Base-by-base conservation (phyloP, 2,113 vertebrate genomes). In the Notarius quadriscutis region DNA sequence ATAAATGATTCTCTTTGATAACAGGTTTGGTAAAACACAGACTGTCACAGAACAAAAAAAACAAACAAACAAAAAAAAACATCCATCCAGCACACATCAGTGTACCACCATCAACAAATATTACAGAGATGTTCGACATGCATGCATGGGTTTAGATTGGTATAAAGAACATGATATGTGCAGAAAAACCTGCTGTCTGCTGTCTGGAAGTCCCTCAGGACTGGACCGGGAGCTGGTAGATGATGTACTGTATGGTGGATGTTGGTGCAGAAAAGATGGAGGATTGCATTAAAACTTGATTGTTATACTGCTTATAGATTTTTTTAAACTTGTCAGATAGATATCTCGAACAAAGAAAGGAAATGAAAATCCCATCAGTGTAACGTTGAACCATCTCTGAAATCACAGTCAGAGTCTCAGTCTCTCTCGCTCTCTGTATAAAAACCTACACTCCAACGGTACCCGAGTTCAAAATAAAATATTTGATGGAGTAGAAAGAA, bases 1-100 rank as follows among this genome's bases (percentile, higher is more conserved):
- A 72, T 41, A 74, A 82, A 74, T 27, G 55, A 71, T 74, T 50
- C 30, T 50, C 65, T 82, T 82, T 82, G 67, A 87, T 82, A 82
- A n/a, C 67, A 63, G 55, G 79, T 60, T 74, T 30, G 41, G 67
- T 74, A n/a, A 60, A 53, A 50, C 18, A 65, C 51, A 72, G 63
- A 81, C 65, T 67, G 48, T 60, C 78, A 72, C 12, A 34, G 22
- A 60, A 27, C 17, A 81, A 41, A 41, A 41, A 41, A 41, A 41
- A 4, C 2, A 41, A 2, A 41, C 2, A 41, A 41, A 41, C 41
- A 41, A 14, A 60, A 41, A 14, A 60, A 71, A 63, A 17, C 30
- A 62, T 22, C 53, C 79, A 82, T 81, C 41, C 81, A 81, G 12
- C 63, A 18, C 85, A 48, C 27, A 60, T n/a, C 22, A 50, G 63